Conservation (phyloP, 2,888 invertebrate species). For the Carcina quercana region DNA sequence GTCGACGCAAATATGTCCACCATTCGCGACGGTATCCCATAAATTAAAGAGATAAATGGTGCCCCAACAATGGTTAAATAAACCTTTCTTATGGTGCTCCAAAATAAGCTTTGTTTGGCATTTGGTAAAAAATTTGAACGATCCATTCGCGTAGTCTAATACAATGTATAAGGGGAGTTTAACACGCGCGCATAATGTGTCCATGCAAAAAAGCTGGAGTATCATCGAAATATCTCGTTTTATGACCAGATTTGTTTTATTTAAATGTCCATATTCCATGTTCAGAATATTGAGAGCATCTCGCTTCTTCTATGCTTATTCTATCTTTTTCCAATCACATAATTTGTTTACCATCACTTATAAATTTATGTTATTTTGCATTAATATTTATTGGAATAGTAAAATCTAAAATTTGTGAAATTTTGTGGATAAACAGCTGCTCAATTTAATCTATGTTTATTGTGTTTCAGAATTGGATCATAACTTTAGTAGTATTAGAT, state of each 20-base stretch:
- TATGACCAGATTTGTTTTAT: constrained; percentile 41
- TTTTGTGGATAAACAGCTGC: no score
- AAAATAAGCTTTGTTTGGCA: constrained; percentile 58
- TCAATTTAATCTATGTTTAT: no score
- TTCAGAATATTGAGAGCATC: no score
- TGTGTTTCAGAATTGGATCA: no score
- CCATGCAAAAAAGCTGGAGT: constrained; percentile 44
- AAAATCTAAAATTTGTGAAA: no score
- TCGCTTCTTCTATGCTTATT: no score
- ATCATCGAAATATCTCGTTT: constrained; percentile 35
- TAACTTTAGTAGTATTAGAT: no score
- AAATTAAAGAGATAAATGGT: constrained; percentile 72
- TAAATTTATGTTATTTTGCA: no score
- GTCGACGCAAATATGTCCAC: constrained; percentile 53
- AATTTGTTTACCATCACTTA: constrained; percentile 24
- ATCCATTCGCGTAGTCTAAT: constrained; percentile 39
- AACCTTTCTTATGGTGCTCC: constrained; percentile 63
- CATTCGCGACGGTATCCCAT: constrained; percentile 62
- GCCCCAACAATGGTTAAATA: constrained; percentile 66
- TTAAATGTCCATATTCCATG: constrained; percentile 31
- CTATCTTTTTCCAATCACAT: no score
- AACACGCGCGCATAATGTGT: constrained; percentile 38
- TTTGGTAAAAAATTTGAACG: constrained; percentile 59
- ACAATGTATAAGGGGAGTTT: constrained; percentile 55
- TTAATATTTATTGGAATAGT: no score